Conservation (phyloP, 2,888 invertebrate species). For the Phorcus lineatus region DNA sequence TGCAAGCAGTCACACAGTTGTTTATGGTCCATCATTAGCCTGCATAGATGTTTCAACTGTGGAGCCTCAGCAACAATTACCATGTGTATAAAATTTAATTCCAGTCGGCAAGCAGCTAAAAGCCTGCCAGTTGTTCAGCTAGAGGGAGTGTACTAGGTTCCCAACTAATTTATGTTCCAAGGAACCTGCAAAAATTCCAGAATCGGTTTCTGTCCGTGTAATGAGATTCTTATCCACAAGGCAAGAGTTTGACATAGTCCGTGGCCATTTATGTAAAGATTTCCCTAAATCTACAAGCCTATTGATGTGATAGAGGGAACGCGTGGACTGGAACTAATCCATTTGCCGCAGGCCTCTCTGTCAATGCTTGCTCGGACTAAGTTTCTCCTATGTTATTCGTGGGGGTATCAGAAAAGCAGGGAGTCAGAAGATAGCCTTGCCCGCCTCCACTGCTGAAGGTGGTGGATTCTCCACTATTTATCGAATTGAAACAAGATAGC, state of each 20-base stretch:
- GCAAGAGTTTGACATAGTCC: neutral
- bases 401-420: too few relatives aligned
- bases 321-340: neutral
- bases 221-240: slow-evolving; percentile 3
- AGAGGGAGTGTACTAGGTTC: neutral
- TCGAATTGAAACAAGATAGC: neutral
- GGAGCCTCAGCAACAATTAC: neutral
- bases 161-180: neutral
- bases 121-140: neutral
- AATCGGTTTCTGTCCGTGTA: neutral
- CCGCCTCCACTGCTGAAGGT: neutral
- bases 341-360: neutral
- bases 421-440: too few relatives aligned
- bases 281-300: neutral
- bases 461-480: neutral
- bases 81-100: slow-evolving; percentile 4
- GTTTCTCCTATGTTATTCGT: neutral
- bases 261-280: slow-evolving; percentile 4
- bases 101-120: neutral
- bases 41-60: neutral
- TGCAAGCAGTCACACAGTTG: too few relatives aligned
- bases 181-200: neutral
- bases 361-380: neutral
- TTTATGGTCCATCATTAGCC: neutral
- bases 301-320: neutral